Conservation (phyloP, 37 sponge, comb jelly and placozoan species). For the Crambe crambe region DNA sequence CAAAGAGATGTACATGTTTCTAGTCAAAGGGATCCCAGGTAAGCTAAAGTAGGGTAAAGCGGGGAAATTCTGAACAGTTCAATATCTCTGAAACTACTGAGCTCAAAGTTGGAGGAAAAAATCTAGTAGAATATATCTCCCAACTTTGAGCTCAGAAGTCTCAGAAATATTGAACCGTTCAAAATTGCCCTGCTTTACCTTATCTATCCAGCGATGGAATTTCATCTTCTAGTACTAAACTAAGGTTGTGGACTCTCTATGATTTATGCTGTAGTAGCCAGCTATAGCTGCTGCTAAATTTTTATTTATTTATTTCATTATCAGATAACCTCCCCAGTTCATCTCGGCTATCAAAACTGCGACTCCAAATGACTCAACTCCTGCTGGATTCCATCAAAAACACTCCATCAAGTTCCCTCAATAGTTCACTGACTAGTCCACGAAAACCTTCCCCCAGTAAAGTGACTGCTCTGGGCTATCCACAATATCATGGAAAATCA, state of each 20-base stretch:
- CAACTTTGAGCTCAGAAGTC: too few species aligned
- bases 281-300: not conserved
- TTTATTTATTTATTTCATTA: not conserved
- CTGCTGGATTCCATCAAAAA: not conserved
- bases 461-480: not conserved
- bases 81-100: too few species aligned
- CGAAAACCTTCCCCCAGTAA: not conserved
- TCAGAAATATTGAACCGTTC: too few species aligned
- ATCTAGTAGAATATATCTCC: too few species aligned
- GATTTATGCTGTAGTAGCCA: not conserved
- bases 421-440: not conserved
- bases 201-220: too few species aligned
- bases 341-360: not conserved
- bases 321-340: conserved; percentile 11
- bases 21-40: conserved; percentile 10
- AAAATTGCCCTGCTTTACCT: too few species aligned
- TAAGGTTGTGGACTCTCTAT: too few species aligned
- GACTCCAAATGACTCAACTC: not conserved
- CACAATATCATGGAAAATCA: not conserved
- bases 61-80: too few species aligned
- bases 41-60: not conserved
- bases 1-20: conserved; percentile 19
- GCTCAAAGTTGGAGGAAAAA: too few species aligned
- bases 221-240: too few species aligned
- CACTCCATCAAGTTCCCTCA: not conserved